A percentile compares a stretch with the other conserved stretches of the same genome.
Conservation (phyloP, 2,888 invertebrate genomes). For the Nephrotoma flavescens region DNA sequence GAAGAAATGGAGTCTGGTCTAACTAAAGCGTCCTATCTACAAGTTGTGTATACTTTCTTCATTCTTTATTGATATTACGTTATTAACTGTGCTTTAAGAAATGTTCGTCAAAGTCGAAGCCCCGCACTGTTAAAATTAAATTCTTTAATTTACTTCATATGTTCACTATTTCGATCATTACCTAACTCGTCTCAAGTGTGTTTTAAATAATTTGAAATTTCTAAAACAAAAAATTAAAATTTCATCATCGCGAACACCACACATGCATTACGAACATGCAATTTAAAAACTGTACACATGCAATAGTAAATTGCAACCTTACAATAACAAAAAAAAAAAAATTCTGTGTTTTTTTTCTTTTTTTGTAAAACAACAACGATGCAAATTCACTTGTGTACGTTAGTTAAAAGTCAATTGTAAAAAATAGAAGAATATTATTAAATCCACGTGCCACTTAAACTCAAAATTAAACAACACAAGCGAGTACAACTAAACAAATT, state of each 20-base stretch:
- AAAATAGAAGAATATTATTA: background rate
- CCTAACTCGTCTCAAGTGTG: no score
- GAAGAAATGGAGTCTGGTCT: no score
- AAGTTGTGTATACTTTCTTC: no score
- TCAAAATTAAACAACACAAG: background rate
- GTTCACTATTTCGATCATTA: no score
- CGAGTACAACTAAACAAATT: background rate
- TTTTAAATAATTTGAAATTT: background rate
- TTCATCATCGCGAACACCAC: background rate
- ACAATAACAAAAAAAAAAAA: background rate
- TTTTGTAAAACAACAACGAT: background rate
- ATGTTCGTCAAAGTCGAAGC: no score
- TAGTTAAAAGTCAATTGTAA: background rate
- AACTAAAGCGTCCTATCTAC: no score
- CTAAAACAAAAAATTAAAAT: background rate
- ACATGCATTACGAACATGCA: background rate
- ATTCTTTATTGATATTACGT: no score
- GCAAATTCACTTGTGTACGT: background rate
- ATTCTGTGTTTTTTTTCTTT: no score
- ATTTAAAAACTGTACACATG: background rate
- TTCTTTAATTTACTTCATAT: no score
- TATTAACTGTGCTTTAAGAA: no score
- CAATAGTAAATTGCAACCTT: background rate
- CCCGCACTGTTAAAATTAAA: no score
- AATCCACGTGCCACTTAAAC: background rate